Conservation (phyloP, 2,888 invertebrate species). For the Sycophila texana region DNA sequence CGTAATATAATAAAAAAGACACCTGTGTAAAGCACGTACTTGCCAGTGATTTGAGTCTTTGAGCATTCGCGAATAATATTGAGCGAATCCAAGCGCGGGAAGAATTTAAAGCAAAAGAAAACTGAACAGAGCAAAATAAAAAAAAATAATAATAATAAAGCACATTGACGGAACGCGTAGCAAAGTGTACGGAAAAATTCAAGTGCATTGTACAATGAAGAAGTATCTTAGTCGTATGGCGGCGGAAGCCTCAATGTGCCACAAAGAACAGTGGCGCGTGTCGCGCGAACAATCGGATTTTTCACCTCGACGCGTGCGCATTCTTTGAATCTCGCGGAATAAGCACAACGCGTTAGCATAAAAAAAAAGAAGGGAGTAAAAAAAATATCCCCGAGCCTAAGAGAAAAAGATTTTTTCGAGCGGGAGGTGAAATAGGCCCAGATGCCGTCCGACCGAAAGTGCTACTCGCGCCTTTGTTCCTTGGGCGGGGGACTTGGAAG, state of each 20-base stretch:
- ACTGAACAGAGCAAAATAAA: slow-evolving; percentile 42
- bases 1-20: slow-evolving; percentile 26
- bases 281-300: slow-evolving; percentile 48
- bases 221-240: slow-evolving; percentile 65
- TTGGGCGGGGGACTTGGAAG: slow-evolving; percentile 58
- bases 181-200: slow-evolving; percentile 51
- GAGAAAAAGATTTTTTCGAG: neutral
- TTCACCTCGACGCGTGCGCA: slow-evolving; percentile 24
- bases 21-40: slow-evolving; percentile 63
- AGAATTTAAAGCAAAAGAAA: slow-evolving; percentile 39
- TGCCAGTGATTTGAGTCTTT: slow-evolving; percentile 72
- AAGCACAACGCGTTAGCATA: neutral
- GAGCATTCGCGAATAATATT: slow-evolving; percentile 58
- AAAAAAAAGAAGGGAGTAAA: slow-evolving; percentile 2
- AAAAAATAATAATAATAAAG: slow-evolving; percentile 20
- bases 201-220: slow-evolving; percentile 66
- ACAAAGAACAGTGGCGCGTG: slow-evolving; percentile 60
- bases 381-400: neutral
- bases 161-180: slow-evolving; percentile 56
- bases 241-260: slow-evolving; percentile 63
- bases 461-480: slow-evolving; percentile 61
- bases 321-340: slow-evolving; percentile 3
- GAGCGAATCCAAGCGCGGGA: slow-evolving; percentile 44
- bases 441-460: slow-evolving; percentile 47
- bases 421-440: slow-evolving; percentile 33